Conservation (phyloP, 2,113 vertebrate species). For the Brienomyrus longianalis region DNA sequence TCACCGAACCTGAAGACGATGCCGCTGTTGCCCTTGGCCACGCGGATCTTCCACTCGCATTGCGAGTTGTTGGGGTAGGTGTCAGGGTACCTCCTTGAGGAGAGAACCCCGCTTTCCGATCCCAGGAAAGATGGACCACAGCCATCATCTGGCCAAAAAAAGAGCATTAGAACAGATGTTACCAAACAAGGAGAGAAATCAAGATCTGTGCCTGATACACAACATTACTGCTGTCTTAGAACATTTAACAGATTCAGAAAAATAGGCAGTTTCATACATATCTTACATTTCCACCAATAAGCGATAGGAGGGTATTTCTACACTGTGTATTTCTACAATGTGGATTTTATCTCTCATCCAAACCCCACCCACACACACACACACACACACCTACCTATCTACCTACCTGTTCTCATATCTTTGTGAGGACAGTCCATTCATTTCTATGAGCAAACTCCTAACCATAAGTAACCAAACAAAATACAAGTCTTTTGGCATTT, state of each 20-base stretch:
- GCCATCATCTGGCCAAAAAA: constrained; percentile 60
- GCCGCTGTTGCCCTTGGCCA: constrained; percentile 56
- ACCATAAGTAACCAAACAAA: not conserved
- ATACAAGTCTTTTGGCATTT: not conserved
- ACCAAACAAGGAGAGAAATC: not conserved
- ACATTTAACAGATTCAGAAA: not conserved
- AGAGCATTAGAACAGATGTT: not conserved
- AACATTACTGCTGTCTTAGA: not conserved
- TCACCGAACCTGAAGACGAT: constrained; percentile 71
- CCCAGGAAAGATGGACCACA: constrained; percentile 69
- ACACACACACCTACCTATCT: not conserved
- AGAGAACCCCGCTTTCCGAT: constrained; percentile 69
- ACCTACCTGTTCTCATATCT: not conserved
- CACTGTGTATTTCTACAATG: not conserved
- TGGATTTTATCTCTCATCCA: not conserved
- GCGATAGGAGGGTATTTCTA: not conserved
- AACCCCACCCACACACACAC: too few relatives aligned
- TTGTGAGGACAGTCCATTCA: not conserved
- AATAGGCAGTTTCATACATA: not conserved
- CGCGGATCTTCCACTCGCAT: constrained; percentile 68
- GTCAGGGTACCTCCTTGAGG: constrained; percentile 74
- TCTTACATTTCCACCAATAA: not conserved
- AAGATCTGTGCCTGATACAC: not conserved
- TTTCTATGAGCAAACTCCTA: not conserved
- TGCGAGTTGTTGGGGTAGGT: constrained; percentile 73